Conservation (phyloP, 1,140 invertebrate genomes). For the Calephelis nemesis region DNA sequence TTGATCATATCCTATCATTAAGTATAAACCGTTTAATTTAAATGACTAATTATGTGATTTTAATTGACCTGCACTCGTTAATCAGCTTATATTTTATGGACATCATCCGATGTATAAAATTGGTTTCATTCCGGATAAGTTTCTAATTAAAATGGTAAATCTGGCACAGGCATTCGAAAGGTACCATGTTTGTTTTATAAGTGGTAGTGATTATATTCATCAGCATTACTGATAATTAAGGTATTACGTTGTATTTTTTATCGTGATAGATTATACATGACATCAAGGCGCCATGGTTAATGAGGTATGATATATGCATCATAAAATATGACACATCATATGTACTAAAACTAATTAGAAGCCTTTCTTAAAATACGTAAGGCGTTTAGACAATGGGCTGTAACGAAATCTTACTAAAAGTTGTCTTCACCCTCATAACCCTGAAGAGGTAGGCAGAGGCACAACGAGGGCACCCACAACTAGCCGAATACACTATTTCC, state of each 20-base stretch:
- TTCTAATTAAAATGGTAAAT: slow-evolving; percentile 14
- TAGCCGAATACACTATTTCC: too few relatives aligned
- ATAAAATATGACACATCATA: neutral
- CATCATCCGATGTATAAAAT: slow-evolving; percentile 27
- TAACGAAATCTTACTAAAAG: too few relatives aligned
- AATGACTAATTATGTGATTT: slow-evolving; percentile 8
- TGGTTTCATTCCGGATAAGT: slow-evolving; percentile 4
- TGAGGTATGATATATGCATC: neutral
- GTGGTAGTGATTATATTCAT: neutral
- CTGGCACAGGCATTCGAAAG: slow-evolving; percentile 11
- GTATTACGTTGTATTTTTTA: neutral
- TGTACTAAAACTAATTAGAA: too few relatives aligned
- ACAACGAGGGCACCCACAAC: too few relatives aligned
- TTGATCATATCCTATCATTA: slow-evolving; percentile 13
- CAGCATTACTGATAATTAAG: neutral
- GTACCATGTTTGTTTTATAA: neutral
- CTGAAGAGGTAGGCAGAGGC: too few relatives aligned
- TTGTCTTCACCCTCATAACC: too few relatives aligned
- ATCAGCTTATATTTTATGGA: slow-evolving; percentile 26
- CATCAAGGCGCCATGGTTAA: slow-evolving; percentile 4
- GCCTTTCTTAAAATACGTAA: too few relatives aligned
- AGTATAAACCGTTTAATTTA: slow-evolving; percentile 2
- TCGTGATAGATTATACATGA: slow-evolving; percentile 2
- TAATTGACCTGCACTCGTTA: slow-evolving; percentile 14
- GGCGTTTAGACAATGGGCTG: too few relatives aligned